phyloP scores from a whole-genome alignment of 2,888 invertebrate genomes.

The Sisyra terminalis region DNA sequence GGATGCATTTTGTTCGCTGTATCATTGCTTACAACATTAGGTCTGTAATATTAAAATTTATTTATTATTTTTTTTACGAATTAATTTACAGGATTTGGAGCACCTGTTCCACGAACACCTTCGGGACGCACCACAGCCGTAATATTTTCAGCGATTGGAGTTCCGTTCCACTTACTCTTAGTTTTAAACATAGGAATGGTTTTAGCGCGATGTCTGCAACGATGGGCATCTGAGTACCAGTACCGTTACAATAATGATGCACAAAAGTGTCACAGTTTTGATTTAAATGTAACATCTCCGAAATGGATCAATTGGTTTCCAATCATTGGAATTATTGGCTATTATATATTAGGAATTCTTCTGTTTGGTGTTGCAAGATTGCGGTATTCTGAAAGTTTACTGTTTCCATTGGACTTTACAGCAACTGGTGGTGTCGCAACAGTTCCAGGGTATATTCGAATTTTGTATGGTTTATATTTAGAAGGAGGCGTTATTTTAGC shows the following conservation, averaged over 20 bases:
- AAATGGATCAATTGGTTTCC: constrained; percentile 27
- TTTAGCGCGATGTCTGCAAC: constrained; percentile 30
- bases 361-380: constrained; percentile 40
- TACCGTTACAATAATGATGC: neutral
- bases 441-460: constrained; percentile 36
- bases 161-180: constrained; percentile 48
- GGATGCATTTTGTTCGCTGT: constrained; percentile 51
- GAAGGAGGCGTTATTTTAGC: constrained; percentile 48
- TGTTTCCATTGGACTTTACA: constrained; percentile 55
- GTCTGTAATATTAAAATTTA: constrained; percentile 21
- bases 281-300: constrained; percentile 11
- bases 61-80: constrained; percentile 6
- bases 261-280: neutral
- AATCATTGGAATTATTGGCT: constrained; percentile 27
- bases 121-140: constrained; percentile 43
- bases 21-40: constrained; percentile 52
- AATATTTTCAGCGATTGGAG: constrained; percentile 45
- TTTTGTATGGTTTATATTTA: constrained; percentile 48
- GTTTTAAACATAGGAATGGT: constrained; percentile 35
- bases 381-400: constrained; percentile 33
- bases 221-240: constrained; percentile 22
- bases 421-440: constrained; percentile 48
- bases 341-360: constrained; percentile 40
- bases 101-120: constrained; percentile 49
- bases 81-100: constrained; percentile 43